These are phyloP conservation scores for Forbesichthys agassizii DNA, from an alignment of 2,113 vertebrate genomes.

Conservation along the genomic window DNA sequence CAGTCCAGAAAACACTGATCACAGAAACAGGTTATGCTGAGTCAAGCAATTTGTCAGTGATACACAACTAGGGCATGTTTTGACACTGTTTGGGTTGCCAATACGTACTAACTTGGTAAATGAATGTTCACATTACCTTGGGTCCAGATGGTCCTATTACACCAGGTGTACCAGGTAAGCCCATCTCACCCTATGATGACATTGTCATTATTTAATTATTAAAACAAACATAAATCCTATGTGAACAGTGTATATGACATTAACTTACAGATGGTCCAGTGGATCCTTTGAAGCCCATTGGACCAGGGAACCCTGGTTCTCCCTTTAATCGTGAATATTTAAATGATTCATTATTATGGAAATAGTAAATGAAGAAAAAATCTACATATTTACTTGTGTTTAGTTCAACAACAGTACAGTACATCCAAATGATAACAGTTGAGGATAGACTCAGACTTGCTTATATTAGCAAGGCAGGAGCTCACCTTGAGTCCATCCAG, in stretches of 20 bases:
- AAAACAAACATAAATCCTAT: neutral
- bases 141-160: conserved; percentile 80
- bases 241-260: neutral
- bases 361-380: neutral
- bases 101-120: neutral
- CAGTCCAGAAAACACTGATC: conserved; percentile 30
- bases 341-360: conserved; percentile 3
- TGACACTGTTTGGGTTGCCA: neutral
- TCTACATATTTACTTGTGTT: neutral
- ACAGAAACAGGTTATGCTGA: conserved; percentile 31
- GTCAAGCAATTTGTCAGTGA: conserved; percentile 2
- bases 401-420: too few relatives aligned
- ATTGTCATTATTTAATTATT: neutral
- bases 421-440: neutral
- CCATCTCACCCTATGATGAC: conserved; percentile 81
- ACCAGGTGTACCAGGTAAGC: conserved; percentile 82
- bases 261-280: conserved; percentile 68
- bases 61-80: neutral
- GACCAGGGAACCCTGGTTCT: conserved; percentile 67
- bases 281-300: conserved; percentile 68
- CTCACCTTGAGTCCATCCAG: conserved; percentile 72
- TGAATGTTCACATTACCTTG: conserved; percentile 77
- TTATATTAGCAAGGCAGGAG: conserved; percentile 2
- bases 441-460: neutral
- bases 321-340: conserved; percentile 64